Conservation (phyloP, 1,140 invertebrate species). For the Aphaenogaster ashmeadi region DNA sequence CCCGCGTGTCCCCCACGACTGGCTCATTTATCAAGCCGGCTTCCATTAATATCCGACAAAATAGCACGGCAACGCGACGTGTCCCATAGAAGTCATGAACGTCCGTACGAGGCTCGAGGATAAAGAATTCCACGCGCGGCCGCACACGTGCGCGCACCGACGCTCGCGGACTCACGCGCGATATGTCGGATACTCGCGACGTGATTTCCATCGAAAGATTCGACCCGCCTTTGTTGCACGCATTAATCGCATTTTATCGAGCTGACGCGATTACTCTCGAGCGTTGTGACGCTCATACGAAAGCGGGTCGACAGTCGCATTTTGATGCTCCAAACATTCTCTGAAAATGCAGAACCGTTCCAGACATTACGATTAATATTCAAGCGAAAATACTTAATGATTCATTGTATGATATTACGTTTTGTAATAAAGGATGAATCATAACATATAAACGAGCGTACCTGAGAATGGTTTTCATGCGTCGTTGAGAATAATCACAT, state of each 20-base stretch:
- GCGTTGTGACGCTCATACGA: background rate
- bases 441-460: background rate
- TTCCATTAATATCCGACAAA: constrained; percentile 82
- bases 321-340: background rate
- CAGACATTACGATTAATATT: constrained; percentile 2
- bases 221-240: background rate
- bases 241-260: constrained; percentile 40
- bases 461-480: background rate
- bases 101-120: constrained; percentile 32
- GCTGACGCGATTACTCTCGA: constrained; percentile 43
- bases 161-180: constrained; percentile 11
- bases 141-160: constrained; percentile 7
- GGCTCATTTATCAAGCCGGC: constrained; percentile 79
- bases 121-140: constrained; percentile 53
- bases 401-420: background rate
- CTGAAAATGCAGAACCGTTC: background rate
- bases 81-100: constrained; percentile 77
- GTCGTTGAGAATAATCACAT: background rate
- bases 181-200: constrained; percentile 38
- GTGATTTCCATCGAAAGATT: constrained; percentile 55
- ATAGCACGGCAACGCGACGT: constrained; percentile 75
- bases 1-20: constrained; percentile 73
- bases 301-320: background rate
- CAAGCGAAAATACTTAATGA: constrained; percentile 29
- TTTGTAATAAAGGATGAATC: constrained; percentile 15